Percentiles rank a stretch among this genome's conserved stretches.
These are phyloP conservation scores for Nymphalis urticae DNA, from an alignment of 2,888 invertebrate genomes.

Conservation along the genomic window DNA sequence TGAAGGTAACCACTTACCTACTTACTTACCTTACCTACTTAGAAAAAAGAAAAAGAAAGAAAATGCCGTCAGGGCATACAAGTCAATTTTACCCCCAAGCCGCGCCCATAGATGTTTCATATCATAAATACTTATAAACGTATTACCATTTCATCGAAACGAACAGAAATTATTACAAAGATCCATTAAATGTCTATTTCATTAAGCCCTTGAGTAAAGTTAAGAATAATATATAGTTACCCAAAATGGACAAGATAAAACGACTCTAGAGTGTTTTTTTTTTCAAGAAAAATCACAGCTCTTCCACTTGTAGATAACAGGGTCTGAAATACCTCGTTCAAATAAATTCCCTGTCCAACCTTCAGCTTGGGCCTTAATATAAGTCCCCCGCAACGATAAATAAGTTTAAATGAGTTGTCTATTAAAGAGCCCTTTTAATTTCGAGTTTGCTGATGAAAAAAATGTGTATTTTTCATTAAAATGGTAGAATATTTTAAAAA, in stretches of 20 bases:
- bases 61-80: too few relatives aligned
- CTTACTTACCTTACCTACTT: too few relatives aligned
- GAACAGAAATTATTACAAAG: not conserved
- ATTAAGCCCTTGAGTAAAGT: slow-evolving; percentile 4
- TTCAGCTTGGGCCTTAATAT: slow-evolving; percentile 28
- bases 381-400: slow-evolving; percentile 33
- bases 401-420: slow-evolving; percentile 36
- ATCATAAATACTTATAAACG: too few relatives aligned
- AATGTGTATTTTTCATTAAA: slow-evolving; percentile 19
- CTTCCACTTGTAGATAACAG: slow-evolving; percentile 31
- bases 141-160: not conserved
- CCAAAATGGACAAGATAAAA: slow-evolving; percentile 35
- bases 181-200: not conserved
- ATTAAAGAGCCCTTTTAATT: slow-evolving; percentile 35
- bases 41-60: too few relatives aligned
- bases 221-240: slow-evolving; percentile 32
- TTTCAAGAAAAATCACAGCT: slow-evolving; percentile 39
- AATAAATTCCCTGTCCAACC: slow-evolving; percentile 35
- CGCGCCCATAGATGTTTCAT: too few relatives aligned
- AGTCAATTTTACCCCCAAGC: too few relatives aligned
- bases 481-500: not conserved
- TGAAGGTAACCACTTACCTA: too few relatives aligned
- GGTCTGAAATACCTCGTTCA: slow-evolving; percentile 20
- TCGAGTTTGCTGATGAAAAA: slow-evolving; percentile 22
- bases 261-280: slow-evolving; percentile 22